phyloP scores from a whole-genome alignment of 92 coral and sea anemone genomes.

The Parazoanthus atlanticus region DNA sequence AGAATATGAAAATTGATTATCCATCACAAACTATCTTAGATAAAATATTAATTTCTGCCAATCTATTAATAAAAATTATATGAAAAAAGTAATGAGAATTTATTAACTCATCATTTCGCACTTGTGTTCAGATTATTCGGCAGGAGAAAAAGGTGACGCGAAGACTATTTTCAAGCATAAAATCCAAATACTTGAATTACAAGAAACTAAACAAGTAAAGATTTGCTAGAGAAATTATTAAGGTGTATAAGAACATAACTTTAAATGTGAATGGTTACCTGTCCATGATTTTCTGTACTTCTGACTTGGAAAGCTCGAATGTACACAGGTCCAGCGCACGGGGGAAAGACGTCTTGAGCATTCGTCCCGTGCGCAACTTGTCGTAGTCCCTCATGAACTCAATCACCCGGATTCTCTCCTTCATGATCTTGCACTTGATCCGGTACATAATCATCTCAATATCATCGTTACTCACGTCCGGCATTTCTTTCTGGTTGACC shows the following conservation, averaged over 20 bases:
- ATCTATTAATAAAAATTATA: no score
- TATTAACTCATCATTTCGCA: no score
- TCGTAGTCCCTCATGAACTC: constrained; percentile 96
- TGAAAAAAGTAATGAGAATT: no score
- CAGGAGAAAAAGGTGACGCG: no score
- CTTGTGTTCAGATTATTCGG: no score
- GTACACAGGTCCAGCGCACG: constrained; percentile 93
- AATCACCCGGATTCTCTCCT: constrained; percentile 87
- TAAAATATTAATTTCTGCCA: no score
- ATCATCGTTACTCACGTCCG: constrained; percentile 84
- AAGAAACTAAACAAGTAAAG: no score
- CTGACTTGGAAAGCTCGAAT: constrained; percentile 88
- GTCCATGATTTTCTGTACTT: constrained; percentile 80
- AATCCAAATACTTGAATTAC: no score
- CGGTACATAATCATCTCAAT: constrained; percentile 81
- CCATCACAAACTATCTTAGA: no score
- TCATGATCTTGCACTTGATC: constrained; percentile 89
- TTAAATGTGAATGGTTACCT: constrained; percentile 54
- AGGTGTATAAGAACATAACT: not conserved
- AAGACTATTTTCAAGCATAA: no score
- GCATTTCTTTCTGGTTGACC: constrained; percentile 89
- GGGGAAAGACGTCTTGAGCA: constrained; percentile 83
- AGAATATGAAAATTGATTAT: no score
- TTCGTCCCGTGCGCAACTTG: constrained; percentile 93
- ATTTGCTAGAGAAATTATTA: no score